phyloP scores from a whole-genome alignment of 2,888 invertebrate genomes.

The Drosophila lacicola region DNA sequence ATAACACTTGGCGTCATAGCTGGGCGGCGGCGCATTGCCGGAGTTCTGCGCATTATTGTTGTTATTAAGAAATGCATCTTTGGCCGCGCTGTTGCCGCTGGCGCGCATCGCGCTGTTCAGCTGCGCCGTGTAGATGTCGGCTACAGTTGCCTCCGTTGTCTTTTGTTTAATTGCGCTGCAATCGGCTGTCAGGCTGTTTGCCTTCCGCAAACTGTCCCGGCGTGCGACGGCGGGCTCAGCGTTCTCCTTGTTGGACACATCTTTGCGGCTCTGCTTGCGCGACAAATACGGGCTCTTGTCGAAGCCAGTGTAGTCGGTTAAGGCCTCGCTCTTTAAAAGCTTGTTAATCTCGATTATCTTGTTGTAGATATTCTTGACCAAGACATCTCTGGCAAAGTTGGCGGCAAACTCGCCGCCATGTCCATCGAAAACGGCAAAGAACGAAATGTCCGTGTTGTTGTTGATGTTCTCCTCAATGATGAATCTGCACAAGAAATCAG shows the following conservation, averaged over 20 bases:
- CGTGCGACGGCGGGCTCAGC: slow-evolving; percentile 73
- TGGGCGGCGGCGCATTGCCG: slow-evolving; percentile 72
- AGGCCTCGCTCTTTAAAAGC: slow-evolving; percentile 86
- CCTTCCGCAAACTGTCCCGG: slow-evolving; percentile 83
- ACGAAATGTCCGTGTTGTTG: slow-evolving; percentile 91
- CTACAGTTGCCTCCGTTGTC: slow-evolving; percentile 68
- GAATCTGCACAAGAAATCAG: slow-evolving; percentile 85
- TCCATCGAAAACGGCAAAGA: slow-evolving; percentile 97
- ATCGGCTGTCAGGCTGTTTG: slow-evolving; percentile 86
- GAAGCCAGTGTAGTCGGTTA: slow-evolving; percentile 67
- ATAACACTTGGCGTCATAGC: slow-evolving; percentile 87
- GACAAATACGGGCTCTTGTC: slow-evolving; percentile 82
- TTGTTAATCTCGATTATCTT: slow-evolving; percentile 91
- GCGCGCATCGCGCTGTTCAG: slow-evolving; percentile 83
- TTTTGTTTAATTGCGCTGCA: slow-evolving; percentile 84
- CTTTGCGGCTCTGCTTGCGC: slow-evolving; percentile 79
- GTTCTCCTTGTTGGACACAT: slow-evolving; percentile 82
- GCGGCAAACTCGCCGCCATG: slow-evolving; percentile 98
- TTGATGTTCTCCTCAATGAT: slow-evolving; percentile 94
- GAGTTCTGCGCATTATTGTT: slow-evolving; percentile 70
- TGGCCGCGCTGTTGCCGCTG: slow-evolving; percentile 65
- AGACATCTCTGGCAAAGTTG: slow-evolving; percentile 94
- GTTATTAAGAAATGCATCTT: slow-evolving; percentile 80
- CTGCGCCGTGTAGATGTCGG: slow-evolving; percentile 84
- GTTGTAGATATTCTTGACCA: slow-evolving; percentile 92